Conservation (phyloP, 2,888 invertebrate genomes). For the Athetis lepigone region DNA sequence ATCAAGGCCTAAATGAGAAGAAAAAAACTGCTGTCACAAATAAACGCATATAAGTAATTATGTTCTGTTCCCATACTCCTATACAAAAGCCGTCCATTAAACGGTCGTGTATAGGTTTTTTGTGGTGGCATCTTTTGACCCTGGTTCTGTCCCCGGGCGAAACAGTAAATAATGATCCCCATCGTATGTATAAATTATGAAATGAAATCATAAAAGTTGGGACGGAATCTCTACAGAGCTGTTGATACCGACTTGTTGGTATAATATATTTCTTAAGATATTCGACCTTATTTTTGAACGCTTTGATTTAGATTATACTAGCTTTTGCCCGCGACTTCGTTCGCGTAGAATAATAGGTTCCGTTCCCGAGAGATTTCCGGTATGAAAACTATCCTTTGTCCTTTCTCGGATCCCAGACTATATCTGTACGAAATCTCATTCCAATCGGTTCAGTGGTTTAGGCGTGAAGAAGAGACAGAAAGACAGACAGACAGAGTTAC, state of each 20-base stretch:
- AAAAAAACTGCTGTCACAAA: constrained; percentile 57
- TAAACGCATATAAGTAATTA: constrained; percentile 67
- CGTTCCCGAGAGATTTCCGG: no score
- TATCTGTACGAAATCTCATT: no score
- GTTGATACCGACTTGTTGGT: constrained; percentile 42
- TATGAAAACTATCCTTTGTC: no score
- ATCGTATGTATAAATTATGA: constrained; percentile 81
- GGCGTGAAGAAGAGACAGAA: no score
- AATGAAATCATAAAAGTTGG: constrained; percentile 80
- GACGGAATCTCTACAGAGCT: constrained; percentile 66
- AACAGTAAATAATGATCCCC: constrained; percentile 84
- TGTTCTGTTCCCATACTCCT: constrained; percentile 69
- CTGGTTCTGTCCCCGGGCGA: constrained; percentile 77
- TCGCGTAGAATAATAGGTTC: no score
- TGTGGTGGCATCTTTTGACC: constrained; percentile 81
- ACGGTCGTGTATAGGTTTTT: constrained; percentile 75
- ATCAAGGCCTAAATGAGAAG: constrained; percentile 20
- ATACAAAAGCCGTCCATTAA: constrained; percentile 72
- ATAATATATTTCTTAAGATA: background rate
- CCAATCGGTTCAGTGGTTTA: no score
- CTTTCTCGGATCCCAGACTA: no score
- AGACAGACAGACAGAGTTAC: no score
- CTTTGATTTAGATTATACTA: background rate
- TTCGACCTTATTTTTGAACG: background rate
- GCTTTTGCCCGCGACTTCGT: no score